Conservation (phyloP, 2,113 vertebrate species). For the Syrrhaptes paradoxus region DNA sequence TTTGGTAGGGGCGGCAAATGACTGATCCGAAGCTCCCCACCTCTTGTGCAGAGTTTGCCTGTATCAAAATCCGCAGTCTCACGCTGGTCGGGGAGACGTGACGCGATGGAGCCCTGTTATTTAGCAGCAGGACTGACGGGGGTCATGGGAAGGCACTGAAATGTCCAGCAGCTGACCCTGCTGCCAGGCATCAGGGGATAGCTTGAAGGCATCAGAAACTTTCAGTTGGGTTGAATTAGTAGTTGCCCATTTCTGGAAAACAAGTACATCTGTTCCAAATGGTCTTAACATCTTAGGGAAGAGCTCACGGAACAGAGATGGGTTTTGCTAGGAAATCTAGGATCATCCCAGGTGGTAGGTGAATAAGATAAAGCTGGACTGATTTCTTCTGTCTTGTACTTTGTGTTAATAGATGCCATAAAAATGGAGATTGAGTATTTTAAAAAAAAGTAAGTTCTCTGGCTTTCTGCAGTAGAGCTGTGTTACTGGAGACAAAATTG, state of each 20-base stretch:
- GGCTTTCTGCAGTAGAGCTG: background rate
- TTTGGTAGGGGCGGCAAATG: background rate
- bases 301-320: background rate
- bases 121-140: background rate
- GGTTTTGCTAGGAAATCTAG: background rate
- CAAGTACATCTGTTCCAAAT: background rate
- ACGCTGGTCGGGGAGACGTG: background rate
- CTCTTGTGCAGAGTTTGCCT: background rate
- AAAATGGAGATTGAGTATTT: background rate
- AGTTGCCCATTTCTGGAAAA: background rate
- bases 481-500: background rate
- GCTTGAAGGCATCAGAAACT: background rate
- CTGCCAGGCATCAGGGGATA: background rate
- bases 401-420: background rate
- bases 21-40: background rate
- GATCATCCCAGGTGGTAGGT: background rate
- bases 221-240: background rate
- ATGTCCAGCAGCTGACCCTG: background rate
- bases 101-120: background rate
- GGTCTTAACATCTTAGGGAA: background rate
- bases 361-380: background rate
- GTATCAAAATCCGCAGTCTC: rapidly evolving
- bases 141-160: background rate
- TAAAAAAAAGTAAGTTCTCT: background rate
- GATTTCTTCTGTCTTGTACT: background rate